Conservation (phyloP, 1,140 invertebrate species). For the Diprion similis region DNA sequence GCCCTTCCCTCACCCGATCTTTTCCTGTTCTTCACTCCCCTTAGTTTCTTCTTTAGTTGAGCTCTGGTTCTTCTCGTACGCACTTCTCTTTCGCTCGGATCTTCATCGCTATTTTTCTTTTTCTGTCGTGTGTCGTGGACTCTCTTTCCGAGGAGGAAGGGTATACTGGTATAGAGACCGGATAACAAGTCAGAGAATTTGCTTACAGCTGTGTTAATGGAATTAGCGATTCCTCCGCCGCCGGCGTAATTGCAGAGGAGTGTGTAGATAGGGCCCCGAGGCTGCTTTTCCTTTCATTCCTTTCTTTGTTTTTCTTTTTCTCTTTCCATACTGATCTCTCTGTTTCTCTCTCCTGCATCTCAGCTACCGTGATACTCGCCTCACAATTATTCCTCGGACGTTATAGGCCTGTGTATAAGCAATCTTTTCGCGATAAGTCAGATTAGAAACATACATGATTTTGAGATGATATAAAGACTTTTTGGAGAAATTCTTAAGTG, state of each 20-base stretch:
- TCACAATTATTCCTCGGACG: no score
- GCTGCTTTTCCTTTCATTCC: conserved; percentile 1
- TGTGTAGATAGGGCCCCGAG: conserved; percentile 10
- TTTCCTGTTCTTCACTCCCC: neutral
- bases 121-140: neutral
- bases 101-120: neutral
- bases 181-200: neutral
- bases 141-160: neutral
- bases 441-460: no score
- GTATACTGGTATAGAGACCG: neutral
- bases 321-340: conserved; percentile 17
- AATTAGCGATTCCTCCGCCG: conserved; percentile 35
- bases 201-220: conserved; percentile 11
- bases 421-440: no score
- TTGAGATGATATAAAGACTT: no score
- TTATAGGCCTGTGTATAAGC: no score
- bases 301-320: conserved; percentile 21
- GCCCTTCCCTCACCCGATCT: conserved; percentile 20
- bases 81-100: conserved; percentile 11
- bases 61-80: conserved; percentile 18
- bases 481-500: no score
- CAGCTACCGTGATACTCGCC: no score
- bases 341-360: conserved; percentile 18
- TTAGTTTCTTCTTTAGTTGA: conserved; percentile 18
- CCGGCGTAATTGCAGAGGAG: conserved; percentile 37